These are phyloP conservation scores for Colletes gigas DNA, from an alignment of 1,140 invertebrate species.

Conservation along the genomic window DNA sequence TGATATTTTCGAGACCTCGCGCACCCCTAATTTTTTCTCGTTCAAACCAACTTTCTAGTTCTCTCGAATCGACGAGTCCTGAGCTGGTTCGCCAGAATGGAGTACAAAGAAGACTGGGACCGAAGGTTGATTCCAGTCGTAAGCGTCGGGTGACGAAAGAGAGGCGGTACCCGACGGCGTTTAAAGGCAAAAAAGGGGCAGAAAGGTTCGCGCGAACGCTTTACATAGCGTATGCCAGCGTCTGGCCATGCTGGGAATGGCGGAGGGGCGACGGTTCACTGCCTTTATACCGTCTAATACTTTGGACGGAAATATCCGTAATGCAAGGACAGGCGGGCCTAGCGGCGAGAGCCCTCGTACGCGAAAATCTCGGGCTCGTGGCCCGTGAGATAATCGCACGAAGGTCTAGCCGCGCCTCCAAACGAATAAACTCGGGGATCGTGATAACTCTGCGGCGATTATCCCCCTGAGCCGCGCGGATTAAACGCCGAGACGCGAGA, in stretches of 20 bases:
- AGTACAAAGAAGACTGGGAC: not conserved
- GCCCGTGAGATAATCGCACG: slow-evolving; percentile 21
- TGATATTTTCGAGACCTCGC: no score
- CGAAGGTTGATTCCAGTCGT: slow-evolving; percentile 13
- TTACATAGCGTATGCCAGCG: slow-evolving; percentile 74
- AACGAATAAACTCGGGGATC: slow-evolving; percentile 11
- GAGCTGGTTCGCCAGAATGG: no score
- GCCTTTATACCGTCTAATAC: slow-evolving; percentile 76
- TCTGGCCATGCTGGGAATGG: slow-evolving; percentile 78
- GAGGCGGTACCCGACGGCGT: slow-evolving; percentile 44
- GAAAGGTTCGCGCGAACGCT: slow-evolving; percentile 58
- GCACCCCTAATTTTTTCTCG: no score
- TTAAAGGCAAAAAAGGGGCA: slow-evolving; percentile 66
- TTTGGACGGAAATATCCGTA: slow-evolving; percentile 78
- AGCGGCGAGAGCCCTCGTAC: slow-evolving; percentile 15
- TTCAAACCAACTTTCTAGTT: no score
- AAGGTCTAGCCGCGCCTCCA: not conserved
- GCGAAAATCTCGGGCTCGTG: slow-evolving; percentile 51
- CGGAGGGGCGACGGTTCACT: slow-evolving; percentile 69
- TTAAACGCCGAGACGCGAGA: not conserved
- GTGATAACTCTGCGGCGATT: not conserved
- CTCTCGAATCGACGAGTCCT: no score
- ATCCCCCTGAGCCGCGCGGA: not conserved
- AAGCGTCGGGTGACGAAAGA: slow-evolving; percentile 41
- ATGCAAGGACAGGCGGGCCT: slow-evolving; percentile 74